Evolutionary conservation across 30 jellyfish, hydroid and myxozoan genomes (phyloP).

Genomic region (Mastigias papua): DNA sequence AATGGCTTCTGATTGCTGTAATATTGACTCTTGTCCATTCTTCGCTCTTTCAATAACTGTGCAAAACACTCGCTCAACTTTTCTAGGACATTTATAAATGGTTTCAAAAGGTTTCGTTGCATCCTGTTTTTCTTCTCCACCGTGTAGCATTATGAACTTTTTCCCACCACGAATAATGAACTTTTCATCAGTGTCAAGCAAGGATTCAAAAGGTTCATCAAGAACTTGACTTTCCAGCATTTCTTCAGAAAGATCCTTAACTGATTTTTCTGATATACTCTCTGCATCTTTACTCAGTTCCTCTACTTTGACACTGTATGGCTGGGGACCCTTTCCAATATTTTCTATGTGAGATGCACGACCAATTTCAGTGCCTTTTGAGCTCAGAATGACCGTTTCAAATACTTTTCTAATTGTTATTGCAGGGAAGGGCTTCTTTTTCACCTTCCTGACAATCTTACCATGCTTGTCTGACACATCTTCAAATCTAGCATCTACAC

Average conservation of each 20-base stretch:
- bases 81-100: slow-evolving; percentile 18
- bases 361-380: slow-evolving; percentile 62
- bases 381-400: slow-evolving; percentile 61
- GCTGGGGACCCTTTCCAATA: slow-evolving; percentile 58
- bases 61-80: slow-evolving; percentile 73
- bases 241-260: not conserved
- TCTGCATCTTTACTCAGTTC: not conserved
- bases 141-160: not conserved
- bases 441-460: slow-evolving; percentile 55
- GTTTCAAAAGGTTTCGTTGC: not conserved
- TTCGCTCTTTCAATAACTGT: slow-evolving; percentile 61
- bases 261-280: not conserved
- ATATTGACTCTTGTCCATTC: slow-evolving; percentile 72
- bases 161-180: slow-evolving; percentile 50
- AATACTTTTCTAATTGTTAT: slow-evolving; percentile 64
- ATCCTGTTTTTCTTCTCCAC: slow-evolving; percentile 8
- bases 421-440: slow-evolving; percentile 68
- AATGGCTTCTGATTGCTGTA: slow-evolving; percentile 84
- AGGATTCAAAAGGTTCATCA: slow-evolving; percentile 24
- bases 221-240: slow-evolving; percentile 8
- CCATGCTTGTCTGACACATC: slow-evolving; percentile 79
- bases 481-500: slow-evolving; percentile 71
- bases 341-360: slow-evolving; percentile 65
- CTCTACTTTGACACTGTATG: not conserved
- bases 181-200: slow-evolving; percentile 24